A percentile compares a stretch with the other conserved stretches of the same genome.
phyloP scores from a whole-genome alignment of 2,113 vertebrate genomes.

The Ondatra zibethicus region DNA sequence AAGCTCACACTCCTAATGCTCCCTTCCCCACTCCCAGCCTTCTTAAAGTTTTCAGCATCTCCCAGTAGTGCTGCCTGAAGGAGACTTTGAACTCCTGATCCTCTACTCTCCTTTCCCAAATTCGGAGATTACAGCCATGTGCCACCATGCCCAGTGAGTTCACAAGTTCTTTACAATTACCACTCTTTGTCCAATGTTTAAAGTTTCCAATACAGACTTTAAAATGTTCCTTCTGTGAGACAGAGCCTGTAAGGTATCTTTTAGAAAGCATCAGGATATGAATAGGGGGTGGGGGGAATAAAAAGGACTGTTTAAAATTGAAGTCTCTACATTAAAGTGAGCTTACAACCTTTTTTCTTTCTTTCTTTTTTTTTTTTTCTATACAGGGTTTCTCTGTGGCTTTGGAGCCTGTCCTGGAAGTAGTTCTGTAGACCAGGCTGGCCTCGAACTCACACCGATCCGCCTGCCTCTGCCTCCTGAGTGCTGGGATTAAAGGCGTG shows the following conservation, averaged over 20 bases:
- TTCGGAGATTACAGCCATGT: not conserved
- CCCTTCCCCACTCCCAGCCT: not conserved
- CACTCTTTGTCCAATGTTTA: slow-evolving; percentile 75
- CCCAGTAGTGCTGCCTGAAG: not conserved
- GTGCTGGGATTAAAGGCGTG: too few relatives aligned
- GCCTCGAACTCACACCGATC: too few relatives aligned
- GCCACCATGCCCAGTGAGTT: not conserved
- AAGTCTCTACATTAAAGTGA: slow-evolving; percentile 59
- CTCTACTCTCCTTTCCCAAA: not conserved
- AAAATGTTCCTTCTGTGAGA: slow-evolving; percentile 82
- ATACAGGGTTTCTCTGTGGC: too few relatives aligned
- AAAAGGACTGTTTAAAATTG: slow-evolving; percentile 69
- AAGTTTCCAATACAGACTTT: slow-evolving; percentile 78
- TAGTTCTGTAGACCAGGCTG: too few relatives aligned
- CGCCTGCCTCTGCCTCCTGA: too few relatives aligned
- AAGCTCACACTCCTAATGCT: not conserved
- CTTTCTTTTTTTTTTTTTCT: too few relatives aligned
- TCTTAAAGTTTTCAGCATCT: too few relatives aligned
- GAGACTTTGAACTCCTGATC: not conserved
- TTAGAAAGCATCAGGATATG: slow-evolving; percentile 79
- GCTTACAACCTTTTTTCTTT: not conserved
- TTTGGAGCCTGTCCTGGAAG: too few relatives aligned
- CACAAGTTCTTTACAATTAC: slow-evolving; percentile 79
- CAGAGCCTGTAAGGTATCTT: slow-evolving; percentile 76
- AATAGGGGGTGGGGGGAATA: not conserved